Percentiles rank a stretch among this genome's conserved stretches.
Conservation (phyloP, 2,797 vertebrate genomes). For the Euphonia xanthogaster region DNA sequence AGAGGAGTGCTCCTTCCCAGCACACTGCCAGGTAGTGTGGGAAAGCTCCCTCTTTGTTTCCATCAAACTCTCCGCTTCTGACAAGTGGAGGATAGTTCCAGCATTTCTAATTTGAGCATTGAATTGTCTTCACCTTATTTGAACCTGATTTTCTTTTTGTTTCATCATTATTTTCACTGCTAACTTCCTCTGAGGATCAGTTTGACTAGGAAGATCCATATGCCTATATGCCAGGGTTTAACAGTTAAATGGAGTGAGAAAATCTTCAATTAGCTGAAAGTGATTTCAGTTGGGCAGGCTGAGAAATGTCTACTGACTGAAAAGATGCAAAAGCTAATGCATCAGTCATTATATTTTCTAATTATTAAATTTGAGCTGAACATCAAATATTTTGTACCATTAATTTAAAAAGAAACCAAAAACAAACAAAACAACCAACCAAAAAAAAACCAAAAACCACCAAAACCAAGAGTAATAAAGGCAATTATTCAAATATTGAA, state of each 20-base stretch:
- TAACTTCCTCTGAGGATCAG: background rate
- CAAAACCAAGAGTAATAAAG: background rate
- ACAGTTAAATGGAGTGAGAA: slow-evolving; percentile 44
- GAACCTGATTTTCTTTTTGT: background rate
- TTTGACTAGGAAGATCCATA: background rate
- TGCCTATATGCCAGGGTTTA: slow-evolving; percentile 26
- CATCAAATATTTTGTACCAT: background rate
- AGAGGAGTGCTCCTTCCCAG: background rate
- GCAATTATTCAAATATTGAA: background rate
- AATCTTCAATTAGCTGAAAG: slow-evolving; percentile 55
- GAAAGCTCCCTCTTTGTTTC: background rate
- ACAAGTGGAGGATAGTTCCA: background rate
- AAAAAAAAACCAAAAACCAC: background rate
- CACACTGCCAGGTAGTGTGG: background rate
- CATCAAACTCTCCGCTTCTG: background rate
- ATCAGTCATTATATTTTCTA: background rate
- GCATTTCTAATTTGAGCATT: background rate
- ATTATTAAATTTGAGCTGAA: background rate
- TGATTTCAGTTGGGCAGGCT: background rate
- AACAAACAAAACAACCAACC: background rate
- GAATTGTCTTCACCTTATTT: background rate
- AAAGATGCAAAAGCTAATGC: slow-evolving; percentile 1
- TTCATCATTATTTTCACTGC: background rate
- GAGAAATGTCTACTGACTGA: background rate
- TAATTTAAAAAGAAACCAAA: background rate